Base-by-base conservation (phyloP, 2,797 vertebrate genomes). In the Cuculus canorus region DNA sequence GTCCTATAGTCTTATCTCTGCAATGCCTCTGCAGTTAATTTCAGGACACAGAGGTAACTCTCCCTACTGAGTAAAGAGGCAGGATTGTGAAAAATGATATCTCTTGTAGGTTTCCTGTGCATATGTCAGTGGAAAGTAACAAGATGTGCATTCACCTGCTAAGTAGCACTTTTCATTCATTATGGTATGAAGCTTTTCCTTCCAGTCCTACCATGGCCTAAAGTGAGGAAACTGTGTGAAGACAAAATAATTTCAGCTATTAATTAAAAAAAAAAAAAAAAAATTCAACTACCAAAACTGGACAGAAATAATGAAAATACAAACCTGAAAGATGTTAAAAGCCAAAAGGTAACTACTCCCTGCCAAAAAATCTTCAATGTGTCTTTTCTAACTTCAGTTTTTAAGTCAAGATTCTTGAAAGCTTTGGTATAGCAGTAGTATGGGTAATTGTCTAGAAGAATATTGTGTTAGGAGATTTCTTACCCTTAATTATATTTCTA, bases 331-430 rank as follows among this genome's bases (percentile, higher is more conserved):
- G 0, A 1, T 30, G 13, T 45, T 14, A 87, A 69, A 92, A 88
- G 5, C 3, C 21, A 60, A 86, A 83, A 65, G 8, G 1, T 11
- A 65, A 33, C 10, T 89, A 5, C 1, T 64, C 19, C 2, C 0
- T 1, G 1, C 5, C 0, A 63, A 57, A 35, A 17, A 47, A 27
- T 32, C 30, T 60, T 56, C n/a, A 33, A 23, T 1, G 5, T n/a
- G 16, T 4, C 22, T 71, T 80, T 70, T 75, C 45, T 60, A 37
- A 43, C 10, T 41, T 22, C 19, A 76, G 23, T 10, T 63, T 88
- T 86, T 33, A 45, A 60, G 11, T 21, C 11, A 32, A 70, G 24
- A 71, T 50, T 71, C 95, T 65, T 56, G 1, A 41, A 88, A 84
- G 10, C 17, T 80, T 90, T 52, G 9, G 18, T 33, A 16, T 35